These are phyloP conservation scores for Corythaixoides concolor DNA, from an alignment of 2,113 vertebrate species.

Conservation along the genomic window DNA sequence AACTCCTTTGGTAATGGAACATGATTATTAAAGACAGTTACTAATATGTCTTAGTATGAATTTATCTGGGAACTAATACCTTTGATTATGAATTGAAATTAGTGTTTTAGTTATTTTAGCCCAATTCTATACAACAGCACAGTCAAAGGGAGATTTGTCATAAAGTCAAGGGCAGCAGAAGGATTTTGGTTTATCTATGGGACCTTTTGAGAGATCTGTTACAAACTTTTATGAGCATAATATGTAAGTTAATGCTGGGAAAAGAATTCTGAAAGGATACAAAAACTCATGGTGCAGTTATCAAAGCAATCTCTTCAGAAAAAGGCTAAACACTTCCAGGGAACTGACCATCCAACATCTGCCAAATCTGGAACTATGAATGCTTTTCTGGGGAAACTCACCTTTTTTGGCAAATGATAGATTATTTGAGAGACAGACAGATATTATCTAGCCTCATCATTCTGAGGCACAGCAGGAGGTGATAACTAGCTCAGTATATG, in stretches of 20 bases:
- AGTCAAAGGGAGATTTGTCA: background rate
- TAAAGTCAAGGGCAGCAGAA: background rate
- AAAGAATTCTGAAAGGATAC: background rate
- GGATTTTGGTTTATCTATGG: background rate
- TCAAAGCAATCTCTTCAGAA: background rate
- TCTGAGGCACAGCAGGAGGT: background rate
- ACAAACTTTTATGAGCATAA: background rate
- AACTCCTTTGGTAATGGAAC: constrained; percentile 42
- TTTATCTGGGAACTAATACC: constrained; percentile 38
- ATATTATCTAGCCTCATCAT: background rate
- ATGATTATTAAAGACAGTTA: constrained; percentile 61
- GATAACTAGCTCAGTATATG: too few species aligned
- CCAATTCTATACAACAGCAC: background rate
- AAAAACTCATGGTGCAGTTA: background rate
- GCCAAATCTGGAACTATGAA: background rate
- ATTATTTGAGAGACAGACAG: accelerated
- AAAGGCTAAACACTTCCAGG: background rate
- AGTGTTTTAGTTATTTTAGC: background rate
- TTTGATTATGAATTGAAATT: constrained; percentile 53
- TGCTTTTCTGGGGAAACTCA: background rate
- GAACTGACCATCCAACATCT: background rate
- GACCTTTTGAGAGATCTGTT: background rate
- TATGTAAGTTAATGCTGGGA: background rate
- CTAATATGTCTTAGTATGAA: constrained; percentile 45
- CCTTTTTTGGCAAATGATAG: accelerated